Evolutionary conservation across 2,797 vertebrate genomes (phyloP), one percentile per base, ranked within the genome.

Genomic region (Acestrorhynchus altus): DNA sequence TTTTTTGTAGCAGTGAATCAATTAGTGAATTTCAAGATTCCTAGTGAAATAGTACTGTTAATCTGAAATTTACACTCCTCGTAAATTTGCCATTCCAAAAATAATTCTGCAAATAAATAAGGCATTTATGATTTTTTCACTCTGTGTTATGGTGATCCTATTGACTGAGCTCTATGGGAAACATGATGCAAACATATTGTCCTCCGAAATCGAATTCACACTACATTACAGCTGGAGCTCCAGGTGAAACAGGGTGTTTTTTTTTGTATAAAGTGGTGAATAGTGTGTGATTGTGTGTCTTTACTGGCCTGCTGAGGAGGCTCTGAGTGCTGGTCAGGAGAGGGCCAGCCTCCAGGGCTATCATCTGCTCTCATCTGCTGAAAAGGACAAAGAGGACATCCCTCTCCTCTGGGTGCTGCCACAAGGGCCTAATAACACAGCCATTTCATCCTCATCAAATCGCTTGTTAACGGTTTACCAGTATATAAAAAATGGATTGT

Each of bases 351-450:
- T 69, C 22, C 46, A 61, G 77, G 57, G 51, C 18, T n/a, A 28
- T 35, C 26, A 56, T 75, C 75, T 56, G 22, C 76, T 70, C 71
- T 79, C 24, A 71, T 60, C 73, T 76, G 51, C 74, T 83, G 76
- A 60, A 81, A 75, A 75, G 69, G 49, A 74, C 76, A 77, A 72
- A 24, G 18, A 71, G 42, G 75, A 70, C 70, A 35, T 44, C 10
- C 1, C 39, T 78, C 68, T 71, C 59, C 39, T 65, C 76, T 78
- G 76, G 47, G 46, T 71, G 39, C 76, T 40, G 52, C 76, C 54
- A 57, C 42, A n/a, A n/a, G 60, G 49, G 24, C 60, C 13, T 72
- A 72, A 72, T 24, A 72, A 78, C 76, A 77, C 68, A 78, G 40
- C 52, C 61, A 65, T 65, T 47, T 44, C 68, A 72, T 20, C 61